Evolutionary conservation across 2,113 vertebrate species (phyloP), one percentile per base, ranked within the genome.

Genomic region (Lamprotornis superbus): DNA sequence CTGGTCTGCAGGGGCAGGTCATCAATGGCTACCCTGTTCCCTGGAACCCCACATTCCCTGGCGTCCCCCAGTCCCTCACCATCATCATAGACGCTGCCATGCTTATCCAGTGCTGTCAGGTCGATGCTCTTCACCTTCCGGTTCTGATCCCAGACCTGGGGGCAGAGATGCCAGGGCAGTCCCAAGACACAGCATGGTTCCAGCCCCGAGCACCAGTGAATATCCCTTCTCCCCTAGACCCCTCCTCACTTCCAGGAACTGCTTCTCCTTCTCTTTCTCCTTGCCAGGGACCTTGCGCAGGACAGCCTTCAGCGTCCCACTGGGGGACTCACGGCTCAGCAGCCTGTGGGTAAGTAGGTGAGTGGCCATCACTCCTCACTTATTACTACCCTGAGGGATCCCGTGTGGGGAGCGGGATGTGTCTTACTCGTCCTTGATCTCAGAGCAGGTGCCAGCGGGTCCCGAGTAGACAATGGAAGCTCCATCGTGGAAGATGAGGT

Each of bases 131-230:
- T 99, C 96, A 99, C 97, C 91, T 99, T 99, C 40, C 98, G 97
- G 97, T 99, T 99, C 97, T 99, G 99, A 96, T 98, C 98, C 99
- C 99, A 99, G 71, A 99, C 96, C 99, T 99, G 92, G 49, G 27
- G 42, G n/a, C 17, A 42, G 64, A 96, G 47, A 74, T 4, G 63
- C 9, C 7, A 1, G n/a, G 40, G 27, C 0, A 0, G 44, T 40
- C 30, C 39, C 23, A 1, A 49, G 33, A 35, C 15, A 1, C 28
- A n/a, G 24, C 0, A 0, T 53, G 46, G 47, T 61, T 35, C n/a
- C 3, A 5, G 11, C 22, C 30, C 68, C 0, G 0, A 50, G 42
- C 13, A 30, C 12, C 77, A 55, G 27, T 0, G 2, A 40, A 22
- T 6, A 47, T 11, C 47, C 22, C 16, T 60, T 52, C 59, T 23